Conservation (phyloP, 2,888 invertebrate genomes). For the Stictocephala bisonia region DNA sequence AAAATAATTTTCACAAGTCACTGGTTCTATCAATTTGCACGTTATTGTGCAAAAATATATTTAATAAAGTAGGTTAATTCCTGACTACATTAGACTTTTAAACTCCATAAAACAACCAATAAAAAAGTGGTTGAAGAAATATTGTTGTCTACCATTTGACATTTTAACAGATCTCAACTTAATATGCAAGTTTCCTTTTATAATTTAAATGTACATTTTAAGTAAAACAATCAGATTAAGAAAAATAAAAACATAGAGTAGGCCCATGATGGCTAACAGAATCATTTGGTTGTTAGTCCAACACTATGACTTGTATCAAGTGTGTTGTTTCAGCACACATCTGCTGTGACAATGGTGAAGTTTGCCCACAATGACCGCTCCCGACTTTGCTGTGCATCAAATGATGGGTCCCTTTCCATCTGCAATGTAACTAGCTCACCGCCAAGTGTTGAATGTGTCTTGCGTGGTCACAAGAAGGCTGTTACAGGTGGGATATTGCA, state of each 20-base stretch:
- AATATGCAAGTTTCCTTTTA: no score
- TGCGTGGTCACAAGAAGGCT: constrained; percentile 81
- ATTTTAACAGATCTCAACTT: no score
- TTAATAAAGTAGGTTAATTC: no score
- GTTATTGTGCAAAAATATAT: no score
- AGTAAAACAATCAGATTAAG: neutral
- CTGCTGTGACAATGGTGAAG: constrained; percentile 80
- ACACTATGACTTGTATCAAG: no score
- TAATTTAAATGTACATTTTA: constrained; percentile 20
- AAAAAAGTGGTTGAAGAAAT: no score
- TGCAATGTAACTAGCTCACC: constrained; percentile 80
- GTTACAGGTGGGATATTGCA: constrained; percentile 78
- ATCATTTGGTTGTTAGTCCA: constrained; percentile 23
- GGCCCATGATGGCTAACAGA: neutral
- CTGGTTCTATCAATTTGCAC: no score
- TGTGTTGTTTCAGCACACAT: constrained; percentile 70
- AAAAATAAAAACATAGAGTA: neutral
- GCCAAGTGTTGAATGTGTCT: constrained; percentile 75
- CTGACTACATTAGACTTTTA: no score
- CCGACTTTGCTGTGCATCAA: constrained; percentile 81
- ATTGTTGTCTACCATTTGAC: no score
- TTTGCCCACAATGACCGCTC: constrained; percentile 88
- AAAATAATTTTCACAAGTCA: no score
- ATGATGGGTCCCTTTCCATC: constrained; percentile 82
- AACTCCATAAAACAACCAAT: no score